phyloP scores from a whole-genome alignment of 1,140 invertebrate species.

The Lepidurus apus region DNA sequence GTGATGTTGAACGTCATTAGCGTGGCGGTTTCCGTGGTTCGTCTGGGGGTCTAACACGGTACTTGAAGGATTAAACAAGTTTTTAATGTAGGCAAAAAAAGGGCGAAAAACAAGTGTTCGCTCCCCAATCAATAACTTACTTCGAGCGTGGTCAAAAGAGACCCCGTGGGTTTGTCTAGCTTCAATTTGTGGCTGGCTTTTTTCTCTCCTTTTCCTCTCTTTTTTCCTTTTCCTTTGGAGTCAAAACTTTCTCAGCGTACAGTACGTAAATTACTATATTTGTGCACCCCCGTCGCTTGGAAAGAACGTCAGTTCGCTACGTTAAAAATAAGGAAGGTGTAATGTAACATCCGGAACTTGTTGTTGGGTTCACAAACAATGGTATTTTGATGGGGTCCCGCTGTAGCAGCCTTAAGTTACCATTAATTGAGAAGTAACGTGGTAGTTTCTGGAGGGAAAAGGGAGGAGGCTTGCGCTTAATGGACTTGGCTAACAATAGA shows the following conservation, averaged over 20 bases:
- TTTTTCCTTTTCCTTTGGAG: not conserved
- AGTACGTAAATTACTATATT: not conserved
- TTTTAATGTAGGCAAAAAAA: not conserved
- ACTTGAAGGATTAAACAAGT: constrained; percentile 12
- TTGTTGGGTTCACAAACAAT: constrained; percentile 1
- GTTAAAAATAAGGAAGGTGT: too few relatives aligned
- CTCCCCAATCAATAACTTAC: not conserved
- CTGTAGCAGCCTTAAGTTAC: constrained; percentile 3
- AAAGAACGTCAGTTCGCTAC: not conserved
- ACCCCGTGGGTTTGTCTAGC: not conserved
- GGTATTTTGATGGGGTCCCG: not conserved
- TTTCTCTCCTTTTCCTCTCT: not conserved
- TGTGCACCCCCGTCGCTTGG: not conserved
- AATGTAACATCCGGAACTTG: not conserved
- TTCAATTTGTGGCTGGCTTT: not conserved
- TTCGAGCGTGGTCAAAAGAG: not conserved
- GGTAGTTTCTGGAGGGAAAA: not conserved
- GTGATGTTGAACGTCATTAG: not conserved
- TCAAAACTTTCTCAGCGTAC: not conserved
- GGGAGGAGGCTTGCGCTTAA: not conserved
- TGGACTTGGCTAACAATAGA: constrained; percentile 4
- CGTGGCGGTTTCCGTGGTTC: not conserved
- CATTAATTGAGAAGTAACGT: not conserved
- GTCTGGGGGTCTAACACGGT: not conserved
- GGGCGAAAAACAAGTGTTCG: not conserved